Base-by-base conservation (phyloP, 2,113 vertebrate genomes). In the Sakesphorus luctuosus region DNA sequence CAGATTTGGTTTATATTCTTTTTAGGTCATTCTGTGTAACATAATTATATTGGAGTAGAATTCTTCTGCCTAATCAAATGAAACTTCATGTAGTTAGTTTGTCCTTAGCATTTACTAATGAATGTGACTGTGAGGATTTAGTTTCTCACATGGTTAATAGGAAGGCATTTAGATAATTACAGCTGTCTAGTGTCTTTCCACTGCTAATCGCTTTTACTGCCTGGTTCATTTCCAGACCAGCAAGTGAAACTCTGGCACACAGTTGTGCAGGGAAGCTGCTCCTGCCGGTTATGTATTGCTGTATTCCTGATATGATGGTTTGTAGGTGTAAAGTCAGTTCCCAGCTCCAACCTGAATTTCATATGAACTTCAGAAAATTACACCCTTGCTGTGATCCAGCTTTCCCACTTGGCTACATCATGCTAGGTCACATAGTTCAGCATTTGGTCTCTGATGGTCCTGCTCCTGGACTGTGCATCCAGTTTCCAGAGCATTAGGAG, bases 111-210 rank as follows among this genome's bases (percentile, higher is more conserved):
- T 98, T 97, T 97, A 96, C 95, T 95, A 97, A 97, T 78, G 72
- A 96, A 98, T 98, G 97, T 92, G 96, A 98, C 98, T 98, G 97
- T 91, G 88, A 96, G 96, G 94, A 95, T 98, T 98, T 97, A 97
- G 97, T 95, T 97, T 97, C 97, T 98, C 94, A 96, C 96, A 96
- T 93, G 87, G 97, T 96, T 98, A 98, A 98, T 97, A 97, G 97
- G 86, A 95, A 98, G 89, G 96, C 98, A 98, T 97, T 98, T 97
- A 97, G 97, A 92, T 98, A 98, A 98, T 98, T 98, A 94, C 94
- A 96, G 94, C 96, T 98, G 98, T 98, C 98, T 97, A 93, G 81
- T 94, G 89, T 95, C 96, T 97, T 98, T 97, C 97, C 94, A 96
- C 95, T 96, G 96, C 93, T 96, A 96, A 97, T 97, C 72, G 47